Evolutionary conservation across 2,888 invertebrate species (phyloP).

Genomic region (Ornithoptera alexandrae): DNA sequence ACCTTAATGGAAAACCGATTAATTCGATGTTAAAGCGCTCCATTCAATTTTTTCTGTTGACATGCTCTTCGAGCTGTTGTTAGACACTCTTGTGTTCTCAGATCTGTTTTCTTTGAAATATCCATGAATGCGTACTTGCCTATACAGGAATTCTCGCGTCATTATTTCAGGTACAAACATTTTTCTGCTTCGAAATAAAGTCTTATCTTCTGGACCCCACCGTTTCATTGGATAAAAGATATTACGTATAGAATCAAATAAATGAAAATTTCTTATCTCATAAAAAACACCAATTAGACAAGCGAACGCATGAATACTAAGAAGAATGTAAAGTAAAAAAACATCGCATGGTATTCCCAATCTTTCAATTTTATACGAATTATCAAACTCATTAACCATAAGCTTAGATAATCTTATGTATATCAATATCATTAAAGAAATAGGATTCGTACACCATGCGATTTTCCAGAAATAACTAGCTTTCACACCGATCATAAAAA

Average conservation of each 20-base stretch:
- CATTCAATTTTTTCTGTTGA: slow-evolving; percentile 44
- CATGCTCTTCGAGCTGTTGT: slow-evolving; percentile 32
- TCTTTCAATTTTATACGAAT: slow-evolving; percentile 42
- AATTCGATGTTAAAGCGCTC: slow-evolving; percentile 57
- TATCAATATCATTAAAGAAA: slow-evolving; percentile 45
- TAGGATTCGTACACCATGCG: slow-evolving; percentile 59
- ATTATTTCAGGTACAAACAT: slow-evolving; percentile 76
- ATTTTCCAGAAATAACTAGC: slow-evolving; percentile 64
- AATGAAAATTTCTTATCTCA: slow-evolving; percentile 44
- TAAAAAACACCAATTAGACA: slow-evolving; percentile 45
- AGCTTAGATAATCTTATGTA: slow-evolving; percentile 42
- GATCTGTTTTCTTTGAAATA: slow-evolving; percentile 44
- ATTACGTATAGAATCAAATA: slow-evolving; percentile 35
- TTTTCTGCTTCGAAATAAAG: slow-evolving; percentile 63
- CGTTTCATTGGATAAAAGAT: slow-evolving; percentile 46
- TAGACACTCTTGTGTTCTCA: slow-evolving; percentile 26
- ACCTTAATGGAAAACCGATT: slow-evolving; percentile 25
- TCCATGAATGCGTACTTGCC: slow-evolving; percentile 67
- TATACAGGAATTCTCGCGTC: slow-evolving; percentile 73
- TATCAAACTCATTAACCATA: slow-evolving; percentile 37
- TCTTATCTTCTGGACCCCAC: slow-evolving; percentile 65
- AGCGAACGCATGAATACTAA: slow-evolving; percentile 49
- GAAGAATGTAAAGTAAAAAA: slow-evolving; percentile 47
- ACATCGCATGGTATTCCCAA: slow-evolving; percentile 41
- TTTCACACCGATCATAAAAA: slow-evolving; percentile 72